Evolutionary conservation across 1,140 invertebrate genomes (phyloP).

Genomic region (Akabosia matsudoensis): DNA sequence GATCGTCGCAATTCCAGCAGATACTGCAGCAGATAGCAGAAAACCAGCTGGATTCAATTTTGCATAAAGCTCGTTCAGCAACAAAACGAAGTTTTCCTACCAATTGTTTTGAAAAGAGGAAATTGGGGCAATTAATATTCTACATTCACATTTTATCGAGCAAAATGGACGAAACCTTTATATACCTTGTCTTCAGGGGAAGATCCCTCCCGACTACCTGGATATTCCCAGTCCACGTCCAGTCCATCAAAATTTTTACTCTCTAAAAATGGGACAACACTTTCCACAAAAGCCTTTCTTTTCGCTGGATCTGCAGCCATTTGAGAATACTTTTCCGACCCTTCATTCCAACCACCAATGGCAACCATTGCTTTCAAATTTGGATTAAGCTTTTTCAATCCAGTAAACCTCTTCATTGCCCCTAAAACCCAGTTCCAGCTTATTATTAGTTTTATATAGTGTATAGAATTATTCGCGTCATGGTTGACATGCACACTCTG

Average conservation of each 20-base stretch:
- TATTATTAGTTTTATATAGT: neutral
- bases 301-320: conserved; percentile 48
- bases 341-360: conserved; percentile 73
- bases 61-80: conserved; percentile 56
- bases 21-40: conserved; percentile 53
- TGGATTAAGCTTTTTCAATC: conserved; percentile 60
- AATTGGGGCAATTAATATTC: neutral
- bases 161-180: neutral
- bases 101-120: conserved; percentile 18
- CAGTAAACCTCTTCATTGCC: conserved; percentile 55
- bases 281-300: conserved; percentile 58
- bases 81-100: conserved; percentile 51
- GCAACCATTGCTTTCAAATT: conserved; percentile 64
- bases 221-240: conserved; percentile 56
- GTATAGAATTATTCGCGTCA: neutral
- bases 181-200: conserved; percentile 28
- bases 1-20: conserved; percentile 49
- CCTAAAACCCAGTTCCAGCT: conserved; percentile 13
- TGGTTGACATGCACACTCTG: neutral
- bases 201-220: conserved; percentile 50
- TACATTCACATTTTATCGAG: neutral
- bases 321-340: conserved; percentile 61
- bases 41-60: conserved; percentile 52
- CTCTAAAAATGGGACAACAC: conserved; percentile 56
- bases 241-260: conserved; percentile 52